These are phyloP conservation scores for Dendropsophus ebraccatus DNA, from an alignment of 2,113 vertebrate genomes.

Conservation along the genomic window DNA sequence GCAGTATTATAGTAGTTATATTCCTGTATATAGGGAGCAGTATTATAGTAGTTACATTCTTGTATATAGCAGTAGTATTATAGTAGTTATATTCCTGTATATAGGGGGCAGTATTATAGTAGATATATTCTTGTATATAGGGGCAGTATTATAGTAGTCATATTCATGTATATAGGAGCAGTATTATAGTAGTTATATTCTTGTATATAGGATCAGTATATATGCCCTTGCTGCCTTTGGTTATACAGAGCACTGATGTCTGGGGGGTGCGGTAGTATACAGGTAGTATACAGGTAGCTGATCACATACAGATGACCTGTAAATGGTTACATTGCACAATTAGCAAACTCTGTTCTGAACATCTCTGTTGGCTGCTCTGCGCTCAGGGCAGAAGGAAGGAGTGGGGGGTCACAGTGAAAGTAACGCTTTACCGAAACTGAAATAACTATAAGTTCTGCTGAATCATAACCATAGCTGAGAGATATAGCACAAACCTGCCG, in stretches of 20 bases:
- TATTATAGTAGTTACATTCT: slow-evolving; percentile 8
- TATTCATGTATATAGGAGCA: background rate
- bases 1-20: background rate
- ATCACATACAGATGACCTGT: no score
- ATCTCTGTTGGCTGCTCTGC: no score
- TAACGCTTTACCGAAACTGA: background rate
- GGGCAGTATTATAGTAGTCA: background rate
- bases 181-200: background rate
- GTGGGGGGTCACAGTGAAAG: background rate
- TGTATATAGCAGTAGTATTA: background rate
- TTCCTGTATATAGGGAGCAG: background rate
- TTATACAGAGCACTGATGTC: no score
- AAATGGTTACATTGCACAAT: no score
- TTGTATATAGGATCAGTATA: no score
- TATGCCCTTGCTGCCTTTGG: no score
- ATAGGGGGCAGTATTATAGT: background rate
- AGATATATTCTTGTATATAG: background rate
- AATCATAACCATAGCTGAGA: background rate
- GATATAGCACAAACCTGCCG: no score
- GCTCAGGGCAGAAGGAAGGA: background rate
- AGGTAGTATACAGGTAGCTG: no score
- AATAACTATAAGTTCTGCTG: background rate
- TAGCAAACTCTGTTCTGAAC: no score
- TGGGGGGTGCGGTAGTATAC: no score
- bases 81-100: background rate